phyloP scores from a whole-genome alignment of 2,797 vertebrate species.

The Halcyon badia region DNA sequence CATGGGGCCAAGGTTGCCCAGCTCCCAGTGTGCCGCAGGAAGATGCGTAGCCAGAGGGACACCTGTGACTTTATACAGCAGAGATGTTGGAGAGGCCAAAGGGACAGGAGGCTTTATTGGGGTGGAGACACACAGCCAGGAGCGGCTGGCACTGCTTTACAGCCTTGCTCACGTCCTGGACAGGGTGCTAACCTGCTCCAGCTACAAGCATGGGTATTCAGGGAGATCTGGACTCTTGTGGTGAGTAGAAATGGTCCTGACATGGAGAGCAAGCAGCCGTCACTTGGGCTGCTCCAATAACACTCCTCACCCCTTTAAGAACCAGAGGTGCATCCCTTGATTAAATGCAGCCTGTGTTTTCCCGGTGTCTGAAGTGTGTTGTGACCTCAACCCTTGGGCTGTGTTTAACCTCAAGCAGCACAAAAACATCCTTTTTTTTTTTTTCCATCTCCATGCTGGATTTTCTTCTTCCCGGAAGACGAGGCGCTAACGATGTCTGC shows the following conservation, averaged over 20 bases:
- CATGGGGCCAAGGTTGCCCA: neutral
- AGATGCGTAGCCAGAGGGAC: neutral
- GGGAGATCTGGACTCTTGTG: neutral
- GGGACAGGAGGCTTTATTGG: neutral
- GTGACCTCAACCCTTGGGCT: neutral
- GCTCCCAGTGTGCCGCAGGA: neutral
- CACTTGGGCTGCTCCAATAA: neutral
- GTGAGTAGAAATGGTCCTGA: rapidly evolving
- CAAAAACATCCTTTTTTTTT: neutral
- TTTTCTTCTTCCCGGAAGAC: neutral
- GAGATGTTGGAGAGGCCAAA: neutral
- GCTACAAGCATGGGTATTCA: neutral
- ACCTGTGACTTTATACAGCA: neutral
- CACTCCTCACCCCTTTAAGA: neutral
- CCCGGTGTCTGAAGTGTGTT: neutral
- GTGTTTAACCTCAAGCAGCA: neutral
- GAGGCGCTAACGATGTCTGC: neutral
- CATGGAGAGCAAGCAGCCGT: rapidly evolving
- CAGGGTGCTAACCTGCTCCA: neutral
- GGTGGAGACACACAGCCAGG: neutral
- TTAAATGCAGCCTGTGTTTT: neutral
- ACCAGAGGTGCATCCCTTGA: neutral
- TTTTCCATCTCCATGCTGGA: neutral
- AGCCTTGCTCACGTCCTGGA: neutral
- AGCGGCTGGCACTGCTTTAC: neutral